Percentiles rank a stretch among this genome's conserved stretches.
phyloP scores from a whole-genome alignment of 2,888 invertebrate species.

The Spisula subtruncata region DNA sequence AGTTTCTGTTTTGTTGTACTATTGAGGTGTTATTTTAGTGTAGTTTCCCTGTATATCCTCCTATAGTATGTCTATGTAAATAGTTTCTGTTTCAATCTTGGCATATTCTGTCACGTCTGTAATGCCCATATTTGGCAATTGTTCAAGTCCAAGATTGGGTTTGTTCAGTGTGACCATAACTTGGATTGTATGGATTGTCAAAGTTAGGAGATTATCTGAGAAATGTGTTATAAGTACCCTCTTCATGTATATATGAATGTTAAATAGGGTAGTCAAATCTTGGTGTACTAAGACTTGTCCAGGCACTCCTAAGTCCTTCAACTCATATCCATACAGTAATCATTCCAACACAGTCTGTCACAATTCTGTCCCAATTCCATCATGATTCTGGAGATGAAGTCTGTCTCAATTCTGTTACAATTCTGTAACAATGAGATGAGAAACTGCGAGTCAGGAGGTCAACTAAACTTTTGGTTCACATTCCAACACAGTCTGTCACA shows the following conservation, averaged over 20 bases:
- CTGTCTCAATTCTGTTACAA: too few relatives aligned
- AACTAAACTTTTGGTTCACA: too few relatives aligned
- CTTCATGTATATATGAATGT: background rate
- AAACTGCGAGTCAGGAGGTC: too few relatives aligned
- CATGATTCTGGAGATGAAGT: too few relatives aligned
- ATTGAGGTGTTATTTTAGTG: too few relatives aligned
- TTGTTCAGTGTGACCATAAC: background rate
- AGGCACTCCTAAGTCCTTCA: background rate
- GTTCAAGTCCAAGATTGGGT: background rate
- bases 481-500: too few relatives aligned
- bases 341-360: too few relatives aligned
- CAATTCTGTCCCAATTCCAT: too few relatives aligned
- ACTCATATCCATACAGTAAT: background rate
- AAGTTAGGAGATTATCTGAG: conserved; percentile 8
- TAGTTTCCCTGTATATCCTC: too few relatives aligned
- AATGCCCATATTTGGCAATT: conserved; percentile 5
- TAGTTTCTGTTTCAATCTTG: background rate
- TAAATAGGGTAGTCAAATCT: background rate
- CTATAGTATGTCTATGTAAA: too few relatives aligned
- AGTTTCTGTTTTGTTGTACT: too few relatives aligned
- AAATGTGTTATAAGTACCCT: background rate
- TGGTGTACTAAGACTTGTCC: background rate
- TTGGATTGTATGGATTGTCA: background rate
- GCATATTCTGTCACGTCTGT: background rate
- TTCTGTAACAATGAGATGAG: too few relatives aligned